Base-by-base conservation (phyloP, 2,113 vertebrate species). In the Octodon degus region DNA sequence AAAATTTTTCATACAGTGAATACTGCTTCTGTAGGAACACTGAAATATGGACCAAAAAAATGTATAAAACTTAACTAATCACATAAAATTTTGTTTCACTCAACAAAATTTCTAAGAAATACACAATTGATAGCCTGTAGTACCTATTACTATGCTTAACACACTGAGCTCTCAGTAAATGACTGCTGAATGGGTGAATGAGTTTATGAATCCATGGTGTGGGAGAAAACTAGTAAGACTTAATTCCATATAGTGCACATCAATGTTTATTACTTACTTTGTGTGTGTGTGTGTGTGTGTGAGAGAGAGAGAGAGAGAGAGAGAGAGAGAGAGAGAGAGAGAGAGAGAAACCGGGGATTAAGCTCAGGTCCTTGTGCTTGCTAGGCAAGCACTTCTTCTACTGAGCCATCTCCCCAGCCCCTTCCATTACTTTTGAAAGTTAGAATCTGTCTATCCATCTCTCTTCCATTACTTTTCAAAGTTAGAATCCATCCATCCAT, bases 1-100 rank as follows among this genome's bases (percentile, higher is more conserved):
- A 76, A 77, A 76, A 53, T 55, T 76, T 53, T 86, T 85, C 50
- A 86, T 82, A 86, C 22, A 86, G 19, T 86, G 14, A 95, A 74
- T 17, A 68, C 40, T 60, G 27, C 32, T 37, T 93, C 94, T 93
- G 77, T 16, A 86, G 24, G 53, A 67, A 68, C 17, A 89, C 25
- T 70, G 37, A 72, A 88, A 74, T 76, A 77, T 13, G 43, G 9
- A 40, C 53, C 40, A 95, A 93, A 94, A 43, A 85, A 40, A 43
- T 0, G 47, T 62, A 7, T 37, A 90, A 43, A 43, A 43, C 43
- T 43, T 43, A 58, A 58, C 43, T 85, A 72, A 62, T 90, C 37
- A 89, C 20, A 95, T 79, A 63, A 92, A 88, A 92, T 43, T 43
- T 43, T 43, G 24, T 43, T 77, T 47, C 22, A 77, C 74, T 72